A percentile compares a stretch with the other conserved stretches of the same genome.
phyloP scores from a whole-genome alignment of 2,113 vertebrate genomes.

The Danio rerio region GRCz12tu NC_133196.1:21627501-21628000 shows the following conservation, averaged over 20 bases:
- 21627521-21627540: constrained; percentile 42
- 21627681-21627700: neutral
- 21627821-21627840: neutral
- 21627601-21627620: constrained; percentile 65
- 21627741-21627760: constrained; percentile 11
- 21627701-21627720: neutral
- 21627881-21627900: constrained; percentile 61
- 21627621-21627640: constrained; percentile 55
- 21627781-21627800: constrained; percentile 5
- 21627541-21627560: neutral
- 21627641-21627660: constrained; percentile 58
- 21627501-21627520: neutral
- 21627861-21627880: constrained; percentile 50
- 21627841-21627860: constrained; percentile 63
- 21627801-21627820: constrained; percentile 21
- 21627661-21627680: constrained; percentile 11
- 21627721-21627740: constrained; percentile 10
- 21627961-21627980: neutral
- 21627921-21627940: constrained; percentile 34
- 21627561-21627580: neutral
- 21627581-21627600: constrained; percentile 51
- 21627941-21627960: constrained; percentile 47
- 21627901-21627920: constrained; percentile 53
- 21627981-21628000: neutral
- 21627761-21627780: constrained; percentile 10